Percentiles rank a stretch among this genome's conserved stretches.
Evolutionary conservation across 2,113 vertebrate genomes (phyloP).

Genomic region (Boleophthalmus pectinirostris): DNA sequence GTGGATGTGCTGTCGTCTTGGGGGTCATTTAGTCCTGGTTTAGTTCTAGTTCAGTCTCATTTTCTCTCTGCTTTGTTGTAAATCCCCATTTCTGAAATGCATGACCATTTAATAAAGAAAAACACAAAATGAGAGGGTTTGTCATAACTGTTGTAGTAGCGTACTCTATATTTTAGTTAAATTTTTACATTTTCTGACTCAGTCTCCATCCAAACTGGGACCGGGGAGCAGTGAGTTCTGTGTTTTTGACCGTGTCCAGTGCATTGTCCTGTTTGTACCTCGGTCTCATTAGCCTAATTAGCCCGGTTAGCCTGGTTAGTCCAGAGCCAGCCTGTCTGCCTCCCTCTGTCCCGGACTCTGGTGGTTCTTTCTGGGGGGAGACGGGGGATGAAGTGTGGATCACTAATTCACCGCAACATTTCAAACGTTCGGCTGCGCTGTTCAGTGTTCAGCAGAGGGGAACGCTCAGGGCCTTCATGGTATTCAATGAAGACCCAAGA

Average conservation of each 20-base stretch:
- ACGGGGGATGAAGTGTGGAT: neutral
- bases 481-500: no score
- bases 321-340: conserved; percentile 63
- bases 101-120: no score
- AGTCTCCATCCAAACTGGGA: no score
- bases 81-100: no score
- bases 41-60: no score
- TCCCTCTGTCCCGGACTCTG: conserved; percentile 23
- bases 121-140: no score
- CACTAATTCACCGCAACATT: neutral
- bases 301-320: conserved; percentile 48
- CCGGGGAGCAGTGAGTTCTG: neutral
- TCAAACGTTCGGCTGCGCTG: neutral
- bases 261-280: conserved; percentile 15
- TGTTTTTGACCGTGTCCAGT: conserved; percentile 3
- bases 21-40: neutral
- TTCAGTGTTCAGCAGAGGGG: neutral
- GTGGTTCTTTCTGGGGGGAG: neutral
- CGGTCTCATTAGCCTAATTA: conserved; percentile 25
- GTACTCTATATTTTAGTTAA: no score
- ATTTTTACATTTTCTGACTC: no score
- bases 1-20: no score
- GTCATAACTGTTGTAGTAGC: no score
- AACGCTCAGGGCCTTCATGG: no score
- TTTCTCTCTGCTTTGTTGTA: no score